A percentile compares a stretch with the other conserved stretches of the same genome.
Conservation (phyloP, 2,113 vertebrate species). For the Sinocyclocheilus anshuiensis region DNA sequence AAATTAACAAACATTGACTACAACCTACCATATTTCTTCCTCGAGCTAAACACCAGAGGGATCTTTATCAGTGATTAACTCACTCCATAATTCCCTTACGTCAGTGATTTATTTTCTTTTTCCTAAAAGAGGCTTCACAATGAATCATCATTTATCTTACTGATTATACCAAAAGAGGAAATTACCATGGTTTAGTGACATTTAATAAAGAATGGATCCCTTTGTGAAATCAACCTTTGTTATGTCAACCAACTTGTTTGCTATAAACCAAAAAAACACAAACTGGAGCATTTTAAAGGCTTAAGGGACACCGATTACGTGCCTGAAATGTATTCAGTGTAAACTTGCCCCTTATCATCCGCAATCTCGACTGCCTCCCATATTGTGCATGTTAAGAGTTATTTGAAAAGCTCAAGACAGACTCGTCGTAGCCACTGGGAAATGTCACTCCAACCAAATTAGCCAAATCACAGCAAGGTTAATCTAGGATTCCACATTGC, state of each 20-base stretch:
- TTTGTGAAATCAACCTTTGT: constrained; percentile 1
- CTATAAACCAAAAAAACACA: not conserved
- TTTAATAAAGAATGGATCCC: constrained; percentile 24
- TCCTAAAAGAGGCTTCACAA: constrained; percentile 28
- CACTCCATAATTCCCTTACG: constrained; percentile 33
- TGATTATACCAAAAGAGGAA: constrained; percentile 48
- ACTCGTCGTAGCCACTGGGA: constrained; percentile 61
- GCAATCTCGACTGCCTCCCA: constrained; percentile 13
- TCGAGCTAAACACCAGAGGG: not conserved
- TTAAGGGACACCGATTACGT: constrained; percentile 9
- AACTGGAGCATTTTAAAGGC: not conserved
- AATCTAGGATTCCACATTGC: constrained; percentile 71
- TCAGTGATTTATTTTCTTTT: constrained; percentile 45
- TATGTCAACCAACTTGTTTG: not conserved
- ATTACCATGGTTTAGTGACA: constrained; percentile 25
- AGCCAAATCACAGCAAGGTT: constrained; percentile 75
- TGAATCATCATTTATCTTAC: constrained; percentile 37
- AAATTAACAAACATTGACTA: constrained; percentile 9
- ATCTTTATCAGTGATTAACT: constrained; percentile 53
- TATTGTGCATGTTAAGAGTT: constrained; percentile 46
- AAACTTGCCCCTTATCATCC: constrained; percentile 4
- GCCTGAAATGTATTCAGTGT: constrained; percentile 3
- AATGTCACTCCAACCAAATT: constrained; percentile 72
- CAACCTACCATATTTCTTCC: constrained; percentile 10
- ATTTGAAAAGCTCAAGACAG: constrained; percentile 58